Base-by-base conservation (phyloP, 2,113 vertebrate species). In the Myodes glareolus region DNA sequence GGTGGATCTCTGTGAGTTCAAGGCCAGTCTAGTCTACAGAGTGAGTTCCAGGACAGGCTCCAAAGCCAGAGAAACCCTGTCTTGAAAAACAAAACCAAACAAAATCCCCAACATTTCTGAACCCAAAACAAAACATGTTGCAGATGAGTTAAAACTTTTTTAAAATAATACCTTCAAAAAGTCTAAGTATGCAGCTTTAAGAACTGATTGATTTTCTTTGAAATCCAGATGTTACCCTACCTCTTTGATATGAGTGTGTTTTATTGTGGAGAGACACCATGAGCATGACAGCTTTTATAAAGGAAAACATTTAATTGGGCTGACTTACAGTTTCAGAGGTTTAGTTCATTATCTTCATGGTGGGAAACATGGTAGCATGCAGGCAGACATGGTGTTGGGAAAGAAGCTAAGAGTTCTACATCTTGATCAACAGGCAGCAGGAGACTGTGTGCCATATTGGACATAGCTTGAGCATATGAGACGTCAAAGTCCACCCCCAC, bases 151-250 rank as follows among this genome's bases (percentile, higher is more conserved):
- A 88, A 87, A 94, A 27, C 91, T 97, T 27, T 58, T 73, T 75
- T 70, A 61, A 39, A 31, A 90, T 63, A 87, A 73, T 75, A 84
- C 27, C 77, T 96, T 84, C 86, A 72, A 93, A 91, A 33, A 96
- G 39, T 90, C 8, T 91, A 81, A 87, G 25, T 95, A 50, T 29
- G 92, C 52, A 97, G 42, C 45, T 94, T 95, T 94, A 88, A 92
- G 73, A 97, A 93, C 33, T 77, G 68, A 94, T 93, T 96, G 36
- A 87, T 93, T 96, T 93, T 95, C 92, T 87, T 89, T 78, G 77
- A 93, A 94, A 97, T 96, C 45, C 90, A 97, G 82, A 91, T 97
- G 70, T 95, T 92, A 92, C 36, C 27, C 67, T 94, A 52, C 72
- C 72, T 96, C 91, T 88, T 88, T 95, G 94, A 67, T 27, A 70